These are phyloP conservation scores for Saccopteryx leptura DNA, from an alignment of 2,113 vertebrate species.

Conservation along the genomic window DNA sequence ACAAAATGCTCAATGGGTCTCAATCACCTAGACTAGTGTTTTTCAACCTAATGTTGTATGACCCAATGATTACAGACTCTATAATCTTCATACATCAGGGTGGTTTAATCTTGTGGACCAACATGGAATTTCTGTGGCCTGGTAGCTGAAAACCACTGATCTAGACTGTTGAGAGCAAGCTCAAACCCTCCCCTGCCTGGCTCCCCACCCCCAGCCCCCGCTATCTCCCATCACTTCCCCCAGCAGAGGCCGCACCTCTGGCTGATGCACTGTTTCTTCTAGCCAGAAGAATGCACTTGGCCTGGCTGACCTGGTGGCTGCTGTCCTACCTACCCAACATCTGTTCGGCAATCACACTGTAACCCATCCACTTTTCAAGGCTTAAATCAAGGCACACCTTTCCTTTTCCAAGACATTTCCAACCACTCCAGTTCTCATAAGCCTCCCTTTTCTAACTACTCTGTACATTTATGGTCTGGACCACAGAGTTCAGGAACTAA, in stretches of 20 bases:
- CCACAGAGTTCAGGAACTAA: not conserved
- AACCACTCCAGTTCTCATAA: not conserved
- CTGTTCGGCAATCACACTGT: not conserved
- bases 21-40: no score
- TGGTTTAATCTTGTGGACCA: no score
- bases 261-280: not conserved
- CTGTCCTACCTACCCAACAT: not conserved
- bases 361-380: not conserved
- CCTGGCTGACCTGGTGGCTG: not conserved
- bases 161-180: not conserved
- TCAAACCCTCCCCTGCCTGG: rapidly evolving
- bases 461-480: not conserved
- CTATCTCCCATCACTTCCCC: not conserved
- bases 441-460: not conserved
- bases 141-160: no score
- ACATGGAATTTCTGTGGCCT: no score
- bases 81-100: no score
- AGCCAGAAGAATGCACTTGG: not conserved
- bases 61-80: no score
- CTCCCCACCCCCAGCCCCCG: no score
- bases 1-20: not conserved
- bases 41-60: no score
- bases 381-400: not conserved
- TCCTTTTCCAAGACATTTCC: not conserved
- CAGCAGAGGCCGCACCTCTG: not conserved